Conservation (phyloP, 2,888 invertebrate genomes). For the Diaprepes abbreviatus region DNA sequence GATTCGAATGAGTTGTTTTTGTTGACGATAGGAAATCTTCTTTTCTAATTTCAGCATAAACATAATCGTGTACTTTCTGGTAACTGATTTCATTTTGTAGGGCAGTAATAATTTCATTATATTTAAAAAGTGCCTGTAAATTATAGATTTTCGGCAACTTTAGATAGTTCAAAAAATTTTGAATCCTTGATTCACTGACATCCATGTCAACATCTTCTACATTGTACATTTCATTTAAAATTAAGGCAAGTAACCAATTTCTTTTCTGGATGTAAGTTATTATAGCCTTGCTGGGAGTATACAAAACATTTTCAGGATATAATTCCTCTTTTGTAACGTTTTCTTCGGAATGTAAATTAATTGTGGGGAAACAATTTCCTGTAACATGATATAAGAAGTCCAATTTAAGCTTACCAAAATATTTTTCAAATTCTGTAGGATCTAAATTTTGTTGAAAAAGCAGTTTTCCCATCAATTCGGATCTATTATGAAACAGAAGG, state of each 20-base stretch:
- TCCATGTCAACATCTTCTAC: constrained; percentile 69
- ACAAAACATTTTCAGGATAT: constrained; percentile 60
- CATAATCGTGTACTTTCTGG: constrained; percentile 69
- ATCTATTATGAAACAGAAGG: constrained; percentile 71
- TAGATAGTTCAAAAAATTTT: constrained; percentile 74
- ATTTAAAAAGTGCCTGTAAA: constrained; percentile 72
- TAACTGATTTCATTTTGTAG: constrained; percentile 71
- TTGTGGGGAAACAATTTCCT: constrained; percentile 79
- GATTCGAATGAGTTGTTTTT: constrained; percentile 49
- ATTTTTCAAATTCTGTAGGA: constrained; percentile 77
- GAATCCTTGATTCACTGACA: constrained; percentile 68
- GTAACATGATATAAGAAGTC: constrained; percentile 82
- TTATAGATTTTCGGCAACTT: constrained; percentile 71
- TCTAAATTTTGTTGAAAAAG: constrained; percentile 78
- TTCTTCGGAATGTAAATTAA: constrained; percentile 68
- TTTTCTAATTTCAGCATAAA: constrained; percentile 61
- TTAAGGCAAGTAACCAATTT: constrained; percentile 78
- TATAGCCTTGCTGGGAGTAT: constrained; percentile 70
- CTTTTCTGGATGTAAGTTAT: constrained; percentile 76
- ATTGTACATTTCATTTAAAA: constrained; percentile 76
- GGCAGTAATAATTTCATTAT: constrained; percentile 73
- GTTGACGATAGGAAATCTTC: constrained; percentile 51
- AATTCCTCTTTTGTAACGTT: constrained; percentile 71
- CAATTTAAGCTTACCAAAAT: constrained; percentile 78
- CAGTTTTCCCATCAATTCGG: constrained; percentile 76